These are phyloP conservation scores for Tillus elongatus DNA, from an alignment of 2,888 invertebrate genomes.

Conservation along the genomic window DNA sequence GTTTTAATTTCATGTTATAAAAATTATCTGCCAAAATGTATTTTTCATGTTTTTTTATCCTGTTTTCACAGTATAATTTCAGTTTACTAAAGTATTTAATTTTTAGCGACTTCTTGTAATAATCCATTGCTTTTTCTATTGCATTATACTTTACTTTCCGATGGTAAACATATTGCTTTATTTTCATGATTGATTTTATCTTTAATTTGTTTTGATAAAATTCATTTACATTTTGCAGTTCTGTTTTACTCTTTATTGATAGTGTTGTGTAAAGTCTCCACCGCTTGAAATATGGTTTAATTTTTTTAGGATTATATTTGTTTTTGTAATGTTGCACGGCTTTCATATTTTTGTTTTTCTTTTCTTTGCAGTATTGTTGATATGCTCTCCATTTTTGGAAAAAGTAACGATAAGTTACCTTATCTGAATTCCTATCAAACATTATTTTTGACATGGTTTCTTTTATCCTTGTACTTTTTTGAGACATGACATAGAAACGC, in stretches of 20 bases:
- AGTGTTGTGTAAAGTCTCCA: constrained; percentile 26
- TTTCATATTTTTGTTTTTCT: constrained; percentile 18
- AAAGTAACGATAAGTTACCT: constrained; percentile 16
- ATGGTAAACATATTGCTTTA: no score
- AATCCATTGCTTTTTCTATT: constrained; percentile 12
- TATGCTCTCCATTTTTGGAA: constrained; percentile 25
- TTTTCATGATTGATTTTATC: constrained; percentile 9
- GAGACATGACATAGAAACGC: constrained; percentile 20
- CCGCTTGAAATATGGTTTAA: constrained; percentile 20
- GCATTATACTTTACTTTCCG: no score
- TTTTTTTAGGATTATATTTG: constrained; percentile 22
- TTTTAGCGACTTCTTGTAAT: constrained; percentile 15
- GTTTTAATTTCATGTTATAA: constrained; percentile 9
- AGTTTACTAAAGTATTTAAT: constrained; percentile 13
- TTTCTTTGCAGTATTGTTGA: constrained; percentile 15
- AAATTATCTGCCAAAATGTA: constrained; percentile 9
- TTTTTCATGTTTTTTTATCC: constrained; percentile 13
- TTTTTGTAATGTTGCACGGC: constrained; percentile 24
- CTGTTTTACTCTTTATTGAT: constrained; percentile 13
- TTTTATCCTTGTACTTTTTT: constrained; percentile 20
- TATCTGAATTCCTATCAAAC: constrained; percentile 22
- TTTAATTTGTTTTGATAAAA: constrained; percentile 8
- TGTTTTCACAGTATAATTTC: constrained; percentile 11
- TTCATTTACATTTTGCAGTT: constrained; percentile 11
- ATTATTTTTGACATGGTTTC: constrained; percentile 22